Conservation (phyloP, 2,797 vertebrate genomes). For the Molossus molossus region DNA sequence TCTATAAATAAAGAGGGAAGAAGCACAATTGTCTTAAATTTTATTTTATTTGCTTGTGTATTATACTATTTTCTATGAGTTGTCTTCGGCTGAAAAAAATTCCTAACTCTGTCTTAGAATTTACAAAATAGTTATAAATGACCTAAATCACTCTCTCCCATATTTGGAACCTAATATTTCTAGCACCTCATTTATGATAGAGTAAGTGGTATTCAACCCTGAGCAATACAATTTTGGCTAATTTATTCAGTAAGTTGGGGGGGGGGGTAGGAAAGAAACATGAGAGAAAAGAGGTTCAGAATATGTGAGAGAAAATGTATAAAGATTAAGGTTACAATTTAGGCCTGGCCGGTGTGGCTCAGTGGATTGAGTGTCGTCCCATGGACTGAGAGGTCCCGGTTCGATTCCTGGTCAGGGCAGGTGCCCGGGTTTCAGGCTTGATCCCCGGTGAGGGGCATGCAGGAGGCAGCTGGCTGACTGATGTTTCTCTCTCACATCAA, state of each 20-base stretch:
- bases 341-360: too few relatives aligned
- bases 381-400: too few relatives aligned
- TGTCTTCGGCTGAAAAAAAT: neutral
- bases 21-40: neutral
- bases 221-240: neutral
- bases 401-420: too few relatives aligned
- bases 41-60: slow-evolving; percentile 20
- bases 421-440: too few relatives aligned
- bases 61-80: slow-evolving; percentile 30
- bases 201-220: neutral
- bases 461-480: too few relatives aligned
- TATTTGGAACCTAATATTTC: slow-evolving; percentile 5
- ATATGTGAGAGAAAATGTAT: neutral
- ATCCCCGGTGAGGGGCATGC: too few relatives aligned
- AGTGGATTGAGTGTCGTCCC: too few relatives aligned
- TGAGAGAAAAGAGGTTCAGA: neutral
- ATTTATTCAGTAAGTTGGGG: neutral
- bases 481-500: too few relatives aligned
- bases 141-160: neutral
- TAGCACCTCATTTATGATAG: neutral
- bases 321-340: neutral
- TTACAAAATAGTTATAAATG: neutral
- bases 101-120: neutral
- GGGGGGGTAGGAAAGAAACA: neutral
- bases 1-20: neutral